Evolutionary conservation across 2,888 invertebrate genomes (phyloP).

Genomic region (Aethes cnicana): DNA sequence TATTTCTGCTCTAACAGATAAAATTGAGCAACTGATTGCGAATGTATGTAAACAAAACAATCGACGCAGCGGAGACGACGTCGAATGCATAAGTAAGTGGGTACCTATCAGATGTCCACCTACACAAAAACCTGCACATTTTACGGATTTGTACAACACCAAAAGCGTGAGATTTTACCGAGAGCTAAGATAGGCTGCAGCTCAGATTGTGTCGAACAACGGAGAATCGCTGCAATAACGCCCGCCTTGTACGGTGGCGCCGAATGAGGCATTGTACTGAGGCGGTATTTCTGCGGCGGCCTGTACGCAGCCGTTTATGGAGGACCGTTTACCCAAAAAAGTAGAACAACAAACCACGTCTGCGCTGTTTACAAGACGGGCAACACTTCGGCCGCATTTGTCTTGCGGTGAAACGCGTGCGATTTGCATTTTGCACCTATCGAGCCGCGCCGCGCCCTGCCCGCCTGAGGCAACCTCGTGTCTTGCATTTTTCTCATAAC

Average conservation of each 20-base stretch:
- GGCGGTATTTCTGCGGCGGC: constrained; percentile 72
- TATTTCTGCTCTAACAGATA: constrained; percentile 50
- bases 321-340: constrained; percentile 78
- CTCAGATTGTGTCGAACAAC: constrained; percentile 58
- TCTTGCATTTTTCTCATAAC: constrained; percentile 60
- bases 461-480: constrained; percentile 42
- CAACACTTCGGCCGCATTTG: constrained; percentile 74
- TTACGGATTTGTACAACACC: constrained; percentile 45
- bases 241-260: constrained; percentile 68
- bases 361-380: constrained; percentile 74
- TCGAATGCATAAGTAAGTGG: constrained; percentile 44
- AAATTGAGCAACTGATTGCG: constrained; percentile 49
- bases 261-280: constrained; percentile 71
- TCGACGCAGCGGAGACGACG: constrained; percentile 43
- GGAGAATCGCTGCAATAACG: constrained; percentile 61
- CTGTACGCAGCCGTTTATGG: constrained; percentile 75
- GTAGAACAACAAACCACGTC: constrained; percentile 76
- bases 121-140: constrained; percentile 34
- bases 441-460: constrained; percentile 40
- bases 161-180: constrained; percentile 51
- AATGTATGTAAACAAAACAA: constrained; percentile 47
- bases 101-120: constrained; percentile 34
- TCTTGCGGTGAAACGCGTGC: constrained; percentile 69
- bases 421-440: constrained; percentile 77
- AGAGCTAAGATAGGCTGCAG: constrained; percentile 51